Conservation (phyloP, 2,797 vertebrate genomes). For the Cossypha heuglini region DNA sequence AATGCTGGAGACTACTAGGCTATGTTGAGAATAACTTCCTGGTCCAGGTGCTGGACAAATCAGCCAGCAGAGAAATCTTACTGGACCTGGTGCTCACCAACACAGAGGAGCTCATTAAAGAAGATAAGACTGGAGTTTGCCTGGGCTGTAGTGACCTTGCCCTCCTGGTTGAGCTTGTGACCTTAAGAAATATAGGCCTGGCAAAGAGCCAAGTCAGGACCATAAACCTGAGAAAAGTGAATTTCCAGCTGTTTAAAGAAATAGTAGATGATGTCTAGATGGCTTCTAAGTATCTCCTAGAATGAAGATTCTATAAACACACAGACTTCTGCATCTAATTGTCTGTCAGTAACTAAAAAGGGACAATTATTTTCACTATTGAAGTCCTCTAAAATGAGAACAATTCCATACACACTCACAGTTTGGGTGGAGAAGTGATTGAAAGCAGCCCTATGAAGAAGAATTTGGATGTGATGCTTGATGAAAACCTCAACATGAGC, state of each 20-base stretch:
- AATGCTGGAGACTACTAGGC: not conserved
- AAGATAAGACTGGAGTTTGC: not conserved
- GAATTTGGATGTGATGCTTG: not conserved
- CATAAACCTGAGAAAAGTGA: not conserved
- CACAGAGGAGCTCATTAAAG: not conserved
- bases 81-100: not conserved
- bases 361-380: not conserved
- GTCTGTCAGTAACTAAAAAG: not conserved
- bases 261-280: not conserved
- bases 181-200: not conserved
- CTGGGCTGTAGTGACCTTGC: accelerated
- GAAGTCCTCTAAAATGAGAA: not conserved
- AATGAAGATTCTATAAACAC: not conserved
- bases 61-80: not conserved
- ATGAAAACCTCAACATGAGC: not conserved
- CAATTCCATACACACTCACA: not conserved
- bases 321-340: not conserved
- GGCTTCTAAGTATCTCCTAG: not conserved
- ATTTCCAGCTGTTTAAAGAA: not conserved
- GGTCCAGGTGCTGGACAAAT: not conserved
- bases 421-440: not conserved
- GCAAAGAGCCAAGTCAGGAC: not conserved
- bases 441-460: not conserved
- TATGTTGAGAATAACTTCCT: not conserved
- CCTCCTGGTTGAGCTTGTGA: not conserved